Conservation (phyloP, 2,797 vertebrate species). For the Miichthys miiuy region DNA sequence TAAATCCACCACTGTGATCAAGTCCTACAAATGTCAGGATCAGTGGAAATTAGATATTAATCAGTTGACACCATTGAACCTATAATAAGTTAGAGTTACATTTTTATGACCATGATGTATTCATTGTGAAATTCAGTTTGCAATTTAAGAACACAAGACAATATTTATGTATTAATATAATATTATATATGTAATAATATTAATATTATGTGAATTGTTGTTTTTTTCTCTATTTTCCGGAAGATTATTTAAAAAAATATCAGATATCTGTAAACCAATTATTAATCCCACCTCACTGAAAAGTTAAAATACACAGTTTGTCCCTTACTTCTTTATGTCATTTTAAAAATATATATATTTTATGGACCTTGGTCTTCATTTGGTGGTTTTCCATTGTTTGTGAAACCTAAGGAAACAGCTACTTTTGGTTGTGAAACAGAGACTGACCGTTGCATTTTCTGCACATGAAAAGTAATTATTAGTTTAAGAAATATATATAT, state of each 20-base stretch:
- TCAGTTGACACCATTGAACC: background rate
- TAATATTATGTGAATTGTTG: too few relatives aligned
- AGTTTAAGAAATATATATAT: background rate
- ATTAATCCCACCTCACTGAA: background rate
- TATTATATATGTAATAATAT: too few relatives aligned
- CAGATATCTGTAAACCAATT: background rate
- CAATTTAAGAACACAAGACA: background rate
- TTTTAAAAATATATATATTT: background rate
- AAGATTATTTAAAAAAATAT: background rate
- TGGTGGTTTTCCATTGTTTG: background rate
- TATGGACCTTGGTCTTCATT: background rate
- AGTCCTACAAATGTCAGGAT: background rate
- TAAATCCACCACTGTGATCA: background rate
- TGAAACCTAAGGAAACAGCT: constrained; percentile 10
- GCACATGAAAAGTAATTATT: background rate
- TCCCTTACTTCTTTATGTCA: background rate
- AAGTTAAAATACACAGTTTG: background rate
- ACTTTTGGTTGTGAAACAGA: background rate
- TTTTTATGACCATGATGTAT: background rate
- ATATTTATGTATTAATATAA: too few relatives aligned
- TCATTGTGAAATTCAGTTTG: background rate
- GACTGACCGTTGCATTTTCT: too few relatives aligned
- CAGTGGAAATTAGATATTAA: background rate
- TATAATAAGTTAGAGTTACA: too few relatives aligned
- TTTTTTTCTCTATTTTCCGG: background rate